Base-by-base conservation (phyloP, 2,797 vertebrate species). In the Ctenochaetus hawaiiensis region DNA sequence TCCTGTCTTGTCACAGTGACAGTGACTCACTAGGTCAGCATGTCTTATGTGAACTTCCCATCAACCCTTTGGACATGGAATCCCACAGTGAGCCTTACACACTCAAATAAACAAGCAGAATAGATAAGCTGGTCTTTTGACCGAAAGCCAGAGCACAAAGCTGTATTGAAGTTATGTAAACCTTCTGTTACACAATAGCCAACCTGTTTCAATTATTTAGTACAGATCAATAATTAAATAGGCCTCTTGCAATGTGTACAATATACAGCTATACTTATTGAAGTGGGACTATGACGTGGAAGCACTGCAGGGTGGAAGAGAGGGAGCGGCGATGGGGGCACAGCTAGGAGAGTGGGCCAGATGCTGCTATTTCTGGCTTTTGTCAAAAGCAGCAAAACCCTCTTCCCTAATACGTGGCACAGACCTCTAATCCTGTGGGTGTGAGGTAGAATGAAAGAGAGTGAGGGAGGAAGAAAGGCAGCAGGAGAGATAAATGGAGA, bases 381-480 rank as follows among this genome's bases (percentile, higher is more conserved):
- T 93, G 93, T 92, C 92, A 94, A 94, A 93, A 91, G 88, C 89
- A 84, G 90, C 87, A 88, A 89, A 91, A 81, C 91, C 82, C 5
- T 92, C 79, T 86, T 86, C 84, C 81, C 89, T 92, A 92, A 91
- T 90, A 92, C 83, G 88, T 89, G 81, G 86, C 84, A 82, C 77
- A 91, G 89, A 90, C 89, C 91, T 93, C 82, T 91, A 92, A 93
- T 93, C 92, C 91, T 89, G 89, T 87, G 88, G 93, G 87, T 94
- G 89, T 89, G 92, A 93, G 92, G 91, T 88, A 89, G 88, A 92
- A 87, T 89, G 87, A 91, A 87, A 90, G 86, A 64, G 75, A 87
- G 87, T 23, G 83, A 89, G 90, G 78, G 82, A 87, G 89, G 86
- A 89, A 90, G 81, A 91, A 90, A 89, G 41, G 9, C 82, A 81